Base-by-base conservation (phyloP, 1,140 invertebrate species). In the Hycleus phaleratus region DNA sequence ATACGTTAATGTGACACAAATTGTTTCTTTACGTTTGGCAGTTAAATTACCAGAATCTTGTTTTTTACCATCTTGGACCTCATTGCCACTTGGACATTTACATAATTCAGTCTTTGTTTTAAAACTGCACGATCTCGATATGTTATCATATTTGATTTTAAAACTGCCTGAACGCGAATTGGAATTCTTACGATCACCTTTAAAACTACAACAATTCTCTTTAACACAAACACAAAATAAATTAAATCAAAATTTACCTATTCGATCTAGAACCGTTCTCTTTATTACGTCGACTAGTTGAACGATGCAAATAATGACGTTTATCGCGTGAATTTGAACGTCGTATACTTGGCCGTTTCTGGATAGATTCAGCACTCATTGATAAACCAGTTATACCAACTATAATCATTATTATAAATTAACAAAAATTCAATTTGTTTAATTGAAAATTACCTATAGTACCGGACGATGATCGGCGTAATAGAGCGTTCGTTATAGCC, bases 241-340 rank as follows among this genome's bases (percentile, higher is more conserved):
- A 47, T 43, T 25, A 9, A 49, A 47, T 18, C 24, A 6, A 65
- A 18, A 18, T 18, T 18, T 18, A 73, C 70, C 69, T 73, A 62
- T 70, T 73, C 11, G 71, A 73, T 46, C 71, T 64, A 4, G 76
- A 73, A 10, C 80, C 81, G 59, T 85, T 86, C 63, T 85, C 83
- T 70, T 86, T 87, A 68, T 87, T 84, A 24, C 85, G 75, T 25
- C 82, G 79, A 52, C 84, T 82, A 6, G 84, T 85, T 7, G 83
- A 82, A 24, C 86, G 78, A 54, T 85, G 78, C 4, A 85, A 71
- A 63, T 82, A 77, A 26, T 82, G 78, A 2, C 83, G 81, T 66
- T 85, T 85, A 59, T 86, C 84, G 62, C 84, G 80, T 11, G 82
- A 83, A 10, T 82, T 84, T 5, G 78, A 79, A 52, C 85, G 75